These are phyloP conservation scores for Spongilla lacustris DNA, from an alignment of 37 sponge, comb jelly and placozoan species.

Conservation along the genomic window DNA sequence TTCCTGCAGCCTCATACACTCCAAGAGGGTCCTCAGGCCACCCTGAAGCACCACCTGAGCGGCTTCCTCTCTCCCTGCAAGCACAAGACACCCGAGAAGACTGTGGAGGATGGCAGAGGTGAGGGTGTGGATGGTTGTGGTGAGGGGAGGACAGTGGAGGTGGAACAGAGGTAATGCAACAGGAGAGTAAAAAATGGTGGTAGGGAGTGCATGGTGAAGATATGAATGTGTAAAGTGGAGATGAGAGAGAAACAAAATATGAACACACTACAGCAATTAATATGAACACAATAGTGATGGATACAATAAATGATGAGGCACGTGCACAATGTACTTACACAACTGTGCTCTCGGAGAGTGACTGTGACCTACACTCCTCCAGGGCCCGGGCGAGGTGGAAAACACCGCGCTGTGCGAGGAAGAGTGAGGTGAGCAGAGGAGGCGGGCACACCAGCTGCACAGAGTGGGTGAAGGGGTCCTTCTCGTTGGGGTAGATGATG, in stretches of 20 bases:
- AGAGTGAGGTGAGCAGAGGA: neutral
- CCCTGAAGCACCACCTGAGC: constrained; percentile 62
- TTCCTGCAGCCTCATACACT: neutral
- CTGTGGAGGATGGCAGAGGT: constrained; percentile 3
- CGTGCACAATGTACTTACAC: constrained; percentile 23
- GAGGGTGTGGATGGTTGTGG: neutral
- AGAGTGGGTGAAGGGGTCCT: neutral
- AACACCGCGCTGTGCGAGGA: constrained; percentile 28
- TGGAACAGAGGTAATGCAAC: too few species aligned
- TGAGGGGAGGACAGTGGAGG: too few species aligned
- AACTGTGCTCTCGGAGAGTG: constrained; percentile 26
- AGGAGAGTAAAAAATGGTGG: too few species aligned
- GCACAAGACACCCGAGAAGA: constrained; percentile 25
- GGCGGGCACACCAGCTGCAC: neutral
- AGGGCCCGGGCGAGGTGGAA: constrained; percentile 29
- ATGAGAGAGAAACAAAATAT: neutral
- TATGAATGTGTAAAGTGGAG: too few species aligned
- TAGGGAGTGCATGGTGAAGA: too few species aligned
- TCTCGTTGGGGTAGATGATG: constrained; percentile 8
- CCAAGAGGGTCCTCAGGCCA: constrained; percentile 38
- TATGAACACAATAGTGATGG: neutral
- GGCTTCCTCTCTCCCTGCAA: constrained; percentile 36
- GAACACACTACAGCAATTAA: neutral
- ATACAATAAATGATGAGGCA: neutral
- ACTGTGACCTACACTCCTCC: neutral